Percentiles rank a stretch among this genome's conserved stretches.
Evolutionary conservation across 2,797 vertebrate species (phyloP).

Genomic region (Anguilla obscura): DNA sequence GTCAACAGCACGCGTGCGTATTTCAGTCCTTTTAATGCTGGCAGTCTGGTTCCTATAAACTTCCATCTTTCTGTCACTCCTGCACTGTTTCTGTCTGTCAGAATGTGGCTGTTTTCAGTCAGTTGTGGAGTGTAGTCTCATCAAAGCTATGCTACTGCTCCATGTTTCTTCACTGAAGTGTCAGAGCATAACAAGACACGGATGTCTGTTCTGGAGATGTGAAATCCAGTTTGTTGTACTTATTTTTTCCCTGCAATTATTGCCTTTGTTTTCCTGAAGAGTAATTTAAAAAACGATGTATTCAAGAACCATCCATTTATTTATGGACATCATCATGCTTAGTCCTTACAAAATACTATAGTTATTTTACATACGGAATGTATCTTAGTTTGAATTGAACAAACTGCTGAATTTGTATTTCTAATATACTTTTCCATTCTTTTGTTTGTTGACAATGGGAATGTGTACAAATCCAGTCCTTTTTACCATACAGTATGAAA

Average conservation of each 20-base stretch:
- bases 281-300: not conserved
- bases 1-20: conserved; percentile 81
- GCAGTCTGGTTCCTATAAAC: conserved; percentile 85
- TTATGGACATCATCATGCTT: not conserved
- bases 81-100: conserved; percentile 20
- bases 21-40: not conserved
- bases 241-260: not conserved
- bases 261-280: not conserved
- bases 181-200: not conserved
- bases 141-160: not conserved
- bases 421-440: not conserved
- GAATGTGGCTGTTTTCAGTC: not conserved
- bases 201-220: not conserved
- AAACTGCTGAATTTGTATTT: not conserved
- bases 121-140: not conserved
- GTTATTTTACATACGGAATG: not conserved
- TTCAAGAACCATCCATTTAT: not conserved
- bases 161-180: not conserved
- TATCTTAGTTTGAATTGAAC: not conserved
- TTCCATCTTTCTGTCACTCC: conserved; percentile 33
- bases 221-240: not conserved
- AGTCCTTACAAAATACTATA: not conserved
- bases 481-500: not conserved
- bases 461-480: not conserved
- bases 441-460: not conserved